Evolutionary conservation across 2,888 invertebrate species (phyloP), one percentile per base, ranked within the genome.

Genomic region (Chalcis sispes): DNA sequence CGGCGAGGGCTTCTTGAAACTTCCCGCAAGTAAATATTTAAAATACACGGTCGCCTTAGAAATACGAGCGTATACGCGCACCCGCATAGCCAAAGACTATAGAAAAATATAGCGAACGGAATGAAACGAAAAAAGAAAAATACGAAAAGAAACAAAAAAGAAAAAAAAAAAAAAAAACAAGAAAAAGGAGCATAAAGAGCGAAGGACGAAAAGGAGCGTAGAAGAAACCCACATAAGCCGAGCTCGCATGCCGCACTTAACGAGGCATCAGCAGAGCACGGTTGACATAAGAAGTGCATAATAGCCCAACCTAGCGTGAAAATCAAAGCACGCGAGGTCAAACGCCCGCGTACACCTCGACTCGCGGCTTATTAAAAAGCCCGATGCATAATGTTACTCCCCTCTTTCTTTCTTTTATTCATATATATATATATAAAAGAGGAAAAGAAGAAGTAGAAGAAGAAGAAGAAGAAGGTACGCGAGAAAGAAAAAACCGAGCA

Each of bases 301-400:
- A 23, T 23, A n/a, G 40, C 2, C 20, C 54, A 69, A 46, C 27
- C 8, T 23, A 62, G 69, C 74, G 69, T 75, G 69, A 74, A 75
- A 69, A 74, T 66, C 36, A 23, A 36, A 58, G 58, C 40, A 59
- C 42, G 56, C 27, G 48, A 65, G 62, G 54, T 71, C 62, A 71
- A 48, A 52, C 25, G 27, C 20, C 8, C 61, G 52, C 40, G 23
- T n/a, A n/a, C n/a, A n/a, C n/a, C n/a, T n/a, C n/a, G n/a, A n/a
- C n/a, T n/a, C 25, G 36, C 48, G 13, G 18, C 36, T 65, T 72
- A 72, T 72, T 65, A 72, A 72, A 65, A 50, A 56, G 46, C 32
- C 46, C 7, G 52, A 27, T 50, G 42, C 29, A 48, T 69, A 58
- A 59, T 54, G 46, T n/a, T n/a, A n/a, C n/a, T n/a, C n/a, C n/a